Percentiles rank a stretch among this genome's conserved stretches.
Conservation (phyloP, 2,797 vertebrate species). For the Diglossa cyanea region DNA sequence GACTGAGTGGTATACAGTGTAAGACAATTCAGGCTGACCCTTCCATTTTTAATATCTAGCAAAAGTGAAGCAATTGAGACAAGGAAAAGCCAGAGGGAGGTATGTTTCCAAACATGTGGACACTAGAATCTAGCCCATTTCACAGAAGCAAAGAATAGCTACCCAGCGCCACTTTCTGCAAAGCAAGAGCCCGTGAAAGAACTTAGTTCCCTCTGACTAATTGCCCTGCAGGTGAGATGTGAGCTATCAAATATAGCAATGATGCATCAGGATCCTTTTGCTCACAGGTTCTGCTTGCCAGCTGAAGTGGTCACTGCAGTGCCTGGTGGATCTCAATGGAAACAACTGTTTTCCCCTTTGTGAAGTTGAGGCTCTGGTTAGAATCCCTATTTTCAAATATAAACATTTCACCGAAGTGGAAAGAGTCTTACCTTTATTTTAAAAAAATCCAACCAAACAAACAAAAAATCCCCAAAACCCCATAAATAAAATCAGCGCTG, state of each 20-base stretch:
- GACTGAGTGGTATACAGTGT: not conserved
- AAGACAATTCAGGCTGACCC: not conserved
- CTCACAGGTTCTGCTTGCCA: not conserved
- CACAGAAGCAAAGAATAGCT: not conserved
- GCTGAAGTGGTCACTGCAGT: not conserved
- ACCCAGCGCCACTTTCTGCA: not conserved
- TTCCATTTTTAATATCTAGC: not conserved
- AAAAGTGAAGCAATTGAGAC: not conserved
- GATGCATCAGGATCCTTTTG: not conserved
- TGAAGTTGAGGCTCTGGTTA: not conserved
- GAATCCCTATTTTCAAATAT: not conserved
- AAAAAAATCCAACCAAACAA: not conserved
- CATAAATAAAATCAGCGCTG: not conserved
- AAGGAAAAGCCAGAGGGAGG: not conserved
- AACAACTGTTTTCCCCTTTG: not conserved
- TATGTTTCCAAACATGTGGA: not conserved
- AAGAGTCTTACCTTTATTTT: not conserved
- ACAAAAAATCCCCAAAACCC: not conserved
- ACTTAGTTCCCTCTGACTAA: not conserved
- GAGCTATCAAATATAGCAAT: not conserved
- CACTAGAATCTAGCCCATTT: not conserved
- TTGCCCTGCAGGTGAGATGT: accelerated
- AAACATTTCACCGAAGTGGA: not conserved
- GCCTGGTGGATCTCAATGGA: not conserved
- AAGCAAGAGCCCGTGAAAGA: not conserved